Evolutionary conservation across 2,797 vertebrate species (phyloP).

Genomic region (Lepilemur ruficaudatus): DNA sequence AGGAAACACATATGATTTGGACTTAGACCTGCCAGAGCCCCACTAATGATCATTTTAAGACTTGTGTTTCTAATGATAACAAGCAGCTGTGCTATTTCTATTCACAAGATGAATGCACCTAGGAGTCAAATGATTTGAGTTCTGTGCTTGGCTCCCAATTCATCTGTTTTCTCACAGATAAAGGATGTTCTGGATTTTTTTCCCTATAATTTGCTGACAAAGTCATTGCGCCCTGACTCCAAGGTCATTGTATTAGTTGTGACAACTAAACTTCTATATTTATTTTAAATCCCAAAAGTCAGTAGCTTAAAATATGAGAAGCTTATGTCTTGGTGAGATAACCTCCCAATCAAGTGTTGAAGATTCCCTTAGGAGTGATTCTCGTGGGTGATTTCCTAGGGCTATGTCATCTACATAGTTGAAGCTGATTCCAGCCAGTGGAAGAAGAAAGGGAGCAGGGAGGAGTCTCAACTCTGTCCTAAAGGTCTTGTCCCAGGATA

Average conservation of each 20-base stretch:
- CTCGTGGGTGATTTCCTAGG: neutral
- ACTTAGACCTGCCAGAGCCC: neutral
- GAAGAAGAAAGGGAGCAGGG: neutral
- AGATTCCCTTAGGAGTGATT: neutral
- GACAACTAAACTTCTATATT: neutral
- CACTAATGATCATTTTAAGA: slow-evolving; percentile 12
- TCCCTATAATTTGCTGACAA: neutral
- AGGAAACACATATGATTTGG: neutral
- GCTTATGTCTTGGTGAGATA: slow-evolving; percentile 8
- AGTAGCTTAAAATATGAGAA: slow-evolving; percentile 2
- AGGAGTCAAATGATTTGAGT: neutral
- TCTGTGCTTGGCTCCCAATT: neutral
- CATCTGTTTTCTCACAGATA: neutral
- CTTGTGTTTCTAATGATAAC: neutral
- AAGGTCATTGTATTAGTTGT: neutral
- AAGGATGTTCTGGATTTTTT: slow-evolving; percentile 11
- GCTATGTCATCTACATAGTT: neutral
- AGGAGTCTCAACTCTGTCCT: neutral
- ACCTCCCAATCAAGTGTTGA: neutral
- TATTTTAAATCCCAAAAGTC: neutral
- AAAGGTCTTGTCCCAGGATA: neutral
- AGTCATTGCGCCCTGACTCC: neutral
- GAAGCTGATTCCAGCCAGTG: neutral
- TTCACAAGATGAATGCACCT: neutral
- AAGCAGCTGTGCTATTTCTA: slow-evolving; percentile 15